phyloP scores from a whole-genome alignment of 53 echinoderm and acorn worm species.

The Temnopleurus reevesii region DNA sequence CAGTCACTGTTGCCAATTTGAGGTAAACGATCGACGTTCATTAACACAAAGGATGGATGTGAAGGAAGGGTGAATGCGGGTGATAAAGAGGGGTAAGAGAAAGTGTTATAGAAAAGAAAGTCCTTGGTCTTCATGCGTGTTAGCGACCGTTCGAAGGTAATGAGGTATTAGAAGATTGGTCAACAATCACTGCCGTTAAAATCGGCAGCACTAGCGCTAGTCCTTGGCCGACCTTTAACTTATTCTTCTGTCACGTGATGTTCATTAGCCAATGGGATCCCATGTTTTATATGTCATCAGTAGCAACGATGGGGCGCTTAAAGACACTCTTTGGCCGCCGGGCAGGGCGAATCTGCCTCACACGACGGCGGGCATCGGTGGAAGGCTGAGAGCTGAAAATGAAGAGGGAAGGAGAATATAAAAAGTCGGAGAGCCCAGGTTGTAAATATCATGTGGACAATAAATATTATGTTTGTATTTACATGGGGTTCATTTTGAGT shows the following conservation, averaged over 20 bases:
- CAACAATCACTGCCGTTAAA: background rate
- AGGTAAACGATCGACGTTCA: background rate
- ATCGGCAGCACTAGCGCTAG: background rate
- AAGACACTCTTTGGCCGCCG: constrained; percentile 47
- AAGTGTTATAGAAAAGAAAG: background rate
- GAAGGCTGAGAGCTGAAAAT: constrained; percentile 40
- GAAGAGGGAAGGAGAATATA: constrained; percentile 52
- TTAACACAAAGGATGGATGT: background rate
- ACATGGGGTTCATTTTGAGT: too few relatives aligned
- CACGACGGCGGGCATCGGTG: background rate
- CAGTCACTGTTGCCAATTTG: background rate
- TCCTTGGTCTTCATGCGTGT: background rate
- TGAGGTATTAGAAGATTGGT: constrained; percentile 10
- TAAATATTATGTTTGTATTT: too few relatives aligned
- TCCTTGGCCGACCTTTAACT: background rate
- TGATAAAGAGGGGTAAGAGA: background rate
- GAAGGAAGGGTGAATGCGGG: background rate
- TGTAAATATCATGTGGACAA: too few relatives aligned
- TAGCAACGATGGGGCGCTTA: constrained; percentile 55
- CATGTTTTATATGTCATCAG: constrained; percentile 47
- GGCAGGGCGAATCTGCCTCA: background rate
- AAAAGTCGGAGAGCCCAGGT: background rate
- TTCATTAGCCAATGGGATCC: constrained; percentile 5
- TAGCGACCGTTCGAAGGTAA: background rate
- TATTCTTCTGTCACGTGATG: constrained; percentile 4